These are phyloP conservation scores for Hipposideros larvatus DNA, from an alignment of 2,797 vertebrate species.

Conservation along the genomic window DNA sequence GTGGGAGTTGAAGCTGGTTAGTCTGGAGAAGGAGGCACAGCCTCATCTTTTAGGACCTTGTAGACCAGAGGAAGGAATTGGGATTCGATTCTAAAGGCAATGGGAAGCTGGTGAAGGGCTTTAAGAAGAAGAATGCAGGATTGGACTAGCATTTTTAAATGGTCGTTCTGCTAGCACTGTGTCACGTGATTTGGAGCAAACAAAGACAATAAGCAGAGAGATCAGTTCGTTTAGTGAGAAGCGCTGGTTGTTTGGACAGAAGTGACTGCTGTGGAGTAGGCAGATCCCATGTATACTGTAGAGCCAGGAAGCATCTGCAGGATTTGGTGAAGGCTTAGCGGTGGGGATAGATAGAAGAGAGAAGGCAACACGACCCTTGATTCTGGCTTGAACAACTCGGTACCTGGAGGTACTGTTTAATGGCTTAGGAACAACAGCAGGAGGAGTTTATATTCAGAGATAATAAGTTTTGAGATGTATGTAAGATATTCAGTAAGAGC, in stretches of 20 bases:
- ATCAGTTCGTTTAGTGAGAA: not conserved
- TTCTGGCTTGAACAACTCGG: not conserved
- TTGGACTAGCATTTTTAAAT: not conserved
- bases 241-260: not conserved
- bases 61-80: not conserved
- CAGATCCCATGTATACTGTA: not conserved
- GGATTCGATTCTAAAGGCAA: not conserved
- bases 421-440: not conserved
- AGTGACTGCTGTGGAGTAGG: not conserved
- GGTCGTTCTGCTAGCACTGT: not conserved
- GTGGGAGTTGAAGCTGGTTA: not conserved
- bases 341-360: not conserved
- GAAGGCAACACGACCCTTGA: not conserved
- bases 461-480: not conserved
- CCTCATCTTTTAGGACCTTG: not conserved
- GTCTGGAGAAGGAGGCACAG: not conserved
- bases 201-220: not conserved
- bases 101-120: not conserved
- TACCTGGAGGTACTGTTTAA: not conserved
- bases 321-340: not conserved
- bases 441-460: not conserved
- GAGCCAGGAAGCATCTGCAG: not conserved
- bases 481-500: not conserved
- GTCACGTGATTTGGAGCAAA: not conserved
- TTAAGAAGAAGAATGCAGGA: not conserved